Conservation (phyloP, 2,113 vertebrate genomes). For the Callipepla californica region DNA sequence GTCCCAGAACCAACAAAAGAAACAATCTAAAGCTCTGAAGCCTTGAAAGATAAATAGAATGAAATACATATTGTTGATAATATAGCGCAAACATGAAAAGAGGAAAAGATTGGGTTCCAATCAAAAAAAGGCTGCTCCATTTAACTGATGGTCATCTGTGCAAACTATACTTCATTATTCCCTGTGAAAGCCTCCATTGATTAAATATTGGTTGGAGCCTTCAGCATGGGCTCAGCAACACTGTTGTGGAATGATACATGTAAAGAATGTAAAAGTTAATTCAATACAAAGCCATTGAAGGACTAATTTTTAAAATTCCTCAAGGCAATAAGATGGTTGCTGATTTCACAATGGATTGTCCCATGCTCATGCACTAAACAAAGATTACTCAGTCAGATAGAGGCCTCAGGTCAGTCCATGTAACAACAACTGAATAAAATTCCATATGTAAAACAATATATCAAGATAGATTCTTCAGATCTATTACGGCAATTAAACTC, state of each 20-base stretch:
- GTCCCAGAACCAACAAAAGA: background rate
- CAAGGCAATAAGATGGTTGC: background rate
- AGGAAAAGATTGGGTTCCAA: background rate
- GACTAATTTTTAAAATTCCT: background rate
- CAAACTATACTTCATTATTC: background rate
- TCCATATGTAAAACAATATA: background rate
- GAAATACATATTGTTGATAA: accelerated
- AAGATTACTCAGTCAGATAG: background rate
- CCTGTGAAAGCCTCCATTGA: background rate
- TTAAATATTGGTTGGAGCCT: background rate
- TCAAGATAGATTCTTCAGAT: background rate
- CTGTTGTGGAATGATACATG: background rate
- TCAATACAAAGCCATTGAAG: background rate
- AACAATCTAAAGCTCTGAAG: background rate
- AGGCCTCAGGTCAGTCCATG: background rate
- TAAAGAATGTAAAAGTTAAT: background rate
- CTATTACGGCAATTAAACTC: background rate
- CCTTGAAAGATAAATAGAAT: background rate
- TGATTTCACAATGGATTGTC: background rate
- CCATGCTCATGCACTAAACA: background rate
- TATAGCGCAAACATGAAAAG: background rate
- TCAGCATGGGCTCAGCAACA: background rate
- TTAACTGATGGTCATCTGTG: background rate
- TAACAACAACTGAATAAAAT: background rate
- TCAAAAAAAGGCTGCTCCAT: background rate